These are phyloP conservation scores for Sphaeridia pumilis DNA, from an alignment of 2,888 invertebrate species.

Conservation along the genomic window DNA sequence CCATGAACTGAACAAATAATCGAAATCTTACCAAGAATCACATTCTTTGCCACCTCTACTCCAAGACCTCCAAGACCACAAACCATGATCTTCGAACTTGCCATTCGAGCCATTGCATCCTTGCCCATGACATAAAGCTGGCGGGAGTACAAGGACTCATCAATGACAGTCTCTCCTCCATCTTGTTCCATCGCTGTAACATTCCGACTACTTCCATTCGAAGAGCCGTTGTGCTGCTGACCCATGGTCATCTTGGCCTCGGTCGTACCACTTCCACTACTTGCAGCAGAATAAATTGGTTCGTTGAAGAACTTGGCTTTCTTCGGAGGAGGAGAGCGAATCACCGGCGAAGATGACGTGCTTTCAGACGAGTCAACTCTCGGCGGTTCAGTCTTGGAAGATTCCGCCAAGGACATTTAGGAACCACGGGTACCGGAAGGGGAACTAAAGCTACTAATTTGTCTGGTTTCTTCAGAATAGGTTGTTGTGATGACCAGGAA, in stretches of 20 bases:
- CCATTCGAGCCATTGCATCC: conserved; percentile 98
- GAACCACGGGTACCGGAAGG: conserved; percentile 2
- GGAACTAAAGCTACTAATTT: too few relatives aligned
- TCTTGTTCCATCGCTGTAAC: background rate
- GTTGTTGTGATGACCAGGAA: too few relatives aligned
- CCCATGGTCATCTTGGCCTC: conserved; percentile 1
- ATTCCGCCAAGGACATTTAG: conserved; percentile 18
- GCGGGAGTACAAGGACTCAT: conserved; percentile 80
- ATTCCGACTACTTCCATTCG: conserved; percentile 8
- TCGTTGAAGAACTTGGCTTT: conserved; percentile 6
- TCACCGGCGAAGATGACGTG: conserved; percentile 9
- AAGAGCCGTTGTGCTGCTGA: conserved; percentile 12
- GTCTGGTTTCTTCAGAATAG: too few relatives aligned
- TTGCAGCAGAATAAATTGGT: background rate
- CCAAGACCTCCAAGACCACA: conserved; percentile 92
- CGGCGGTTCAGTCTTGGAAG: conserved; percentile 4
- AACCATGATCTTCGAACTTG: conserved; percentile 83
- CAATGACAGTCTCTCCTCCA: conserved; percentile 47
- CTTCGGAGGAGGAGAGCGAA: conserved; percentile 14
- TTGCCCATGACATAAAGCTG: conserved; percentile 96
- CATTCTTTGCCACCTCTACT: conserved; percentile 95
- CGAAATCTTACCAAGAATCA: conserved; percentile 60
- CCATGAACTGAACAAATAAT: too few relatives aligned
- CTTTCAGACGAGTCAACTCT: conserved; percentile 15
- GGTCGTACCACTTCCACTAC: background rate